Evolutionary conservation across 2,113 vertebrate genomes (phyloP), one percentile per base, ranked within the genome.

Genomic region (Pluvialis apricaria): DNA sequence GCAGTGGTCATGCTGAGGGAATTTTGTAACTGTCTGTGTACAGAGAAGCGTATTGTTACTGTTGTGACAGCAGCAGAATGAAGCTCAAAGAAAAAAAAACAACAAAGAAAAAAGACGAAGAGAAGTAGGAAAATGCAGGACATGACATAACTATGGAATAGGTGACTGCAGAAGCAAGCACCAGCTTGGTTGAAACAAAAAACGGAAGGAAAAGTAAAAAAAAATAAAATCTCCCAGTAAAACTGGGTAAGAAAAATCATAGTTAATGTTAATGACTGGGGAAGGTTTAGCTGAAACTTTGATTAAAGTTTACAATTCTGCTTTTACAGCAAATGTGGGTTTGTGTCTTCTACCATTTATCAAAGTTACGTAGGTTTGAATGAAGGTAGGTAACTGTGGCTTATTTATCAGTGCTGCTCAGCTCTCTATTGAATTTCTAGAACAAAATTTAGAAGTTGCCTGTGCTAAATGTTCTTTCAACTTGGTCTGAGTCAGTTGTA

Each of bases 11-110:
- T 90, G 78, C 84, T 93, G 93, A 69, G 58, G 71, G 62, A 86
- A 94, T 96, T 92, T 65, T 91, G 70, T 96, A 90, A 54, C 85
- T 93, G 52, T 49, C 94, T 85, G 2, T 88, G 58, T 76, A 82
- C 28, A 58, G 78, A 42, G 29, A 90, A 90, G 29, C 49, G 11
- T 82, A 92, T 85, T 91, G 84, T 89, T 90, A 26, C 82, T 91
- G 31, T 92, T 95, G 70, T 80, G 90, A 94, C 70, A 94, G 86
- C 47, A 86, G 32, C 69, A 88, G 91, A 97, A 91, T 95, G 89
- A 71, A 80, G 44, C 84, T 89, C 38, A 68, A 75, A 89, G n/a
- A 4, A 68, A 84, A 91, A 80, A 94, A 92, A 86, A 47, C 51
- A 82, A 36, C 47, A 73, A 51, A 88, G 38, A 31, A 57, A 57